These are phyloP conservation scores for Campylomormyrus numenius DNA, from an alignment of 2,113 vertebrate genomes.

Conservation along the genomic window DNA sequence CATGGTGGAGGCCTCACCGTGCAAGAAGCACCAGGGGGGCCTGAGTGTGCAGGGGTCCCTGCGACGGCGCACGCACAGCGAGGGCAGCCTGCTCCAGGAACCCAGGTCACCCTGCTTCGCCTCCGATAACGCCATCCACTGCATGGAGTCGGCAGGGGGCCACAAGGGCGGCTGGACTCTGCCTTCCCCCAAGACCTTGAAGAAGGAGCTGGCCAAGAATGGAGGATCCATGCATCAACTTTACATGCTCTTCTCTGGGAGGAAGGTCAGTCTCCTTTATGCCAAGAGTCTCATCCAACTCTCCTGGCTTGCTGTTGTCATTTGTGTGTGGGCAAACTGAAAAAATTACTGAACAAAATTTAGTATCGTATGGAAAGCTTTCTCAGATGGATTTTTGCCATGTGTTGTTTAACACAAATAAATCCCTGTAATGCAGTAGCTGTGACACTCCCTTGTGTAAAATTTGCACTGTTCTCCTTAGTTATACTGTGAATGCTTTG, in stretches of 20 bases:
- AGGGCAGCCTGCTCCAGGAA: conserved; percentile 81
- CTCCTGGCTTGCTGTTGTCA: not conserved
- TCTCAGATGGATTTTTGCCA: not conserved
- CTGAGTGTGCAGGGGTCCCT: conserved; percentile 58
- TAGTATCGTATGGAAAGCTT: not conserved
- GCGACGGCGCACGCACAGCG: conserved; percentile 78
- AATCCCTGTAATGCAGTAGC: not conserved
- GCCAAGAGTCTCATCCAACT: not conserved
- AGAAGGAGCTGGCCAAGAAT: conserved; percentile 72
- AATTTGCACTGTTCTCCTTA: not conserved
- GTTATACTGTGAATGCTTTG: not conserved
- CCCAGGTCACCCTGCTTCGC: conserved; percentile 68
- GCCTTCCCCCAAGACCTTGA: conserved; percentile 69
- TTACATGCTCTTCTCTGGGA: conserved; percentile 71
- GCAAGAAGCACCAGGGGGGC: conserved; percentile 43
- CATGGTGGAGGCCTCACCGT: conserved; percentile 53
- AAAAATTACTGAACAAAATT: not conserved
- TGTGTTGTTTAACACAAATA: not conserved
- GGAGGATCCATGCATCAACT: conserved; percentile 78
- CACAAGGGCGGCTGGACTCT: conserved; percentile 49
- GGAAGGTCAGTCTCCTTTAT: conserved; percentile 62
- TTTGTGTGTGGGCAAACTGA: not conserved
- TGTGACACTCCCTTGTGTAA: not conserved
- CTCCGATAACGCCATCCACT: conserved; percentile 80
- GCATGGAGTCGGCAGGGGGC: conserved; percentile 44